Percentiles rank a stretch among this genome's conserved stretches.
These are phyloP conservation scores for Eristalinus sepulchralis DNA, from an alignment of 2,888 invertebrate genomes.

Conservation along the genomic window DNA sequence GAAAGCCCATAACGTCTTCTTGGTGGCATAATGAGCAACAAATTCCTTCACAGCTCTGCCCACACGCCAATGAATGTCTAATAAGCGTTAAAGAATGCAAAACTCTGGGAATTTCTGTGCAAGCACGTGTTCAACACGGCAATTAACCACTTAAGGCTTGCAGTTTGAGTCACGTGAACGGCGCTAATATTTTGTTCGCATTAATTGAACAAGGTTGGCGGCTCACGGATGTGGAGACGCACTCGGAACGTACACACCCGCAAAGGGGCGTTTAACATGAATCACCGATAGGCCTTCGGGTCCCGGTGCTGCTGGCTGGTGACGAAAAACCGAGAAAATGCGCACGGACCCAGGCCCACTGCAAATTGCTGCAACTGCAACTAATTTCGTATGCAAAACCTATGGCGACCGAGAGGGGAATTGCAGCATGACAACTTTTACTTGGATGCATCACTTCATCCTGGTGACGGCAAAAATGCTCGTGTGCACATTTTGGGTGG, in stretches of 20 bases:
- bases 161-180: background rate
- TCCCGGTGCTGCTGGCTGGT: slow-evolving; percentile 15
- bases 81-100: slow-evolving; percentile 21
- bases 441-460: slow-evolving; percentile 58
- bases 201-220: slow-evolving; percentile 31
- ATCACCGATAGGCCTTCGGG: slow-evolving; percentile 29
- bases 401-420: slow-evolving; percentile 17
- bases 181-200: slow-evolving; percentile 18
- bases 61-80: background rate
- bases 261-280: slow-evolving; percentile 20
- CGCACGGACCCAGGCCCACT: background rate
- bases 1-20: background rate
- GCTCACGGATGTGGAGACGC: background rate
- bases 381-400: slow-evolving; percentile 63
- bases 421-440: slow-evolving; percentile 55
- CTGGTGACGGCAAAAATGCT: slow-evolving; percentile 25
- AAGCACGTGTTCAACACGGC: background rate
- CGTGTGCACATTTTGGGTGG: slow-evolving; percentile 1
- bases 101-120: background rate
- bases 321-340: background rate
- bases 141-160: slow-evolving; percentile 20
- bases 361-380: slow-evolving; percentile 36
- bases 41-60: background rate
- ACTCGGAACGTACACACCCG: background rate
- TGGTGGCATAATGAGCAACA: background rate